Evolutionary conservation across 2,113 vertebrate genomes (phyloP).

Genomic region (Lagopus leucura): DNA sequence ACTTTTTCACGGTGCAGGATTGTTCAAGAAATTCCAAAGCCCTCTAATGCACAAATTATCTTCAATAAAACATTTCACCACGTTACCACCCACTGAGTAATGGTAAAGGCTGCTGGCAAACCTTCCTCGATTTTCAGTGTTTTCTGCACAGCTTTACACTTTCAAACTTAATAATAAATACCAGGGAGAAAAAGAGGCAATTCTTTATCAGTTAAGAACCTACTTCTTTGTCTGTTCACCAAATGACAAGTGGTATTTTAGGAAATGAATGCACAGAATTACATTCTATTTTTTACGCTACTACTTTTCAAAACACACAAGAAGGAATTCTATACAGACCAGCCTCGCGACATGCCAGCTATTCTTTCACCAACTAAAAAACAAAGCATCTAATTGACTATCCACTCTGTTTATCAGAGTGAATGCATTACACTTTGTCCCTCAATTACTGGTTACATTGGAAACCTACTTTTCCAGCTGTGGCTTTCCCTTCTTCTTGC

Average conservation of each 20-base stretch:
- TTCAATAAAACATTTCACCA: neutral
- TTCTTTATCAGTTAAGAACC: neutral
- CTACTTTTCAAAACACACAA: neutral
- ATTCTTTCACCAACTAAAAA: neutral
- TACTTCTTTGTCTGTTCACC: neutral
- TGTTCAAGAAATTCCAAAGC: neutral
- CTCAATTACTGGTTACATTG: neutral
- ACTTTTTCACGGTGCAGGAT: neutral
- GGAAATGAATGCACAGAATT: neutral
- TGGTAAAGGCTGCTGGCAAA: neutral
- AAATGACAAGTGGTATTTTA: neutral
- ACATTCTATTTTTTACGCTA: neutral
- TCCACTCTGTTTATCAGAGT: neutral
- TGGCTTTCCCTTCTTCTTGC: slow-evolving; percentile 82
- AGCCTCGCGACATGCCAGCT: neutral
- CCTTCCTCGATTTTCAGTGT: neutral
- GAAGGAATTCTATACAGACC: neutral
- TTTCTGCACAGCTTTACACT: neutral
- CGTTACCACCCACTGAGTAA: neutral
- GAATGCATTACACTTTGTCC: neutral
- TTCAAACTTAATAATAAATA: slow-evolving; percentile 1
- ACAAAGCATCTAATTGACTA: neutral
- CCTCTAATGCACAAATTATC: neutral
- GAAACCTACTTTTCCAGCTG: slow-evolving; percentile 82
- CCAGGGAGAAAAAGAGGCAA: neutral